A percentile compares a stretch with the other conserved stretches of the same genome.
Evolutionary conservation across 2,888 invertebrate species (phyloP).

Genomic region (Tenthredo scrophulariae): DNA sequence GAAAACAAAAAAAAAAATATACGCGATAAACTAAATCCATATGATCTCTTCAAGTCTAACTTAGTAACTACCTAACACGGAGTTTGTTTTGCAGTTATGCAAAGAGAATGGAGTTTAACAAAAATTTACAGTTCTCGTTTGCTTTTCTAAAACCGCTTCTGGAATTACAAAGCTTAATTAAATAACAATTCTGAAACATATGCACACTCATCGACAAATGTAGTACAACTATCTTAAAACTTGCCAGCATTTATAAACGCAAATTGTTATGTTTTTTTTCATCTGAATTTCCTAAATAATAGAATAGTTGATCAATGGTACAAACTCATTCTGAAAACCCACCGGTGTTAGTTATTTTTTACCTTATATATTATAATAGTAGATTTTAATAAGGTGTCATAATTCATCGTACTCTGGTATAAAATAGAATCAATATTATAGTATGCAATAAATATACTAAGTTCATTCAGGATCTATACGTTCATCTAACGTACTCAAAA

Average conservation of each 20-base stretch:
- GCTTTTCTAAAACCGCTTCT: neutral
- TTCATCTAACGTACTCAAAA: constrained; percentile 9
- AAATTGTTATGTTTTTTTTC: constrained; percentile 12
- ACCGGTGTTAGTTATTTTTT: constrained; percentile 45
- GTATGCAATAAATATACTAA: constrained; percentile 33
- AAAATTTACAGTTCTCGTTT: neutral
- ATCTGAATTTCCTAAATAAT: constrained; percentile 12
- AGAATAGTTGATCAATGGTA: constrained; percentile 47
- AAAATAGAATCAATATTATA: constrained; percentile 3
- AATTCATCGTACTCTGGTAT: constrained; percentile 2
- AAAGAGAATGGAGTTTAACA: constrained; percentile 11
- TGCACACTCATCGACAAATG: neutral
- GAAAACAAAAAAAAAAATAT: constrained; percentile 55
- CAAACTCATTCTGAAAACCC: constrained; percentile 43
- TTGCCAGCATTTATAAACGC: constrained; percentile 31
- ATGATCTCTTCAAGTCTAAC: neutral
- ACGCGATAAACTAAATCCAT: neutral
- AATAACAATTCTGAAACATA: neutral
- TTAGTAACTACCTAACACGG: constrained; percentile 15
- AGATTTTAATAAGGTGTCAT: constrained; percentile 18
- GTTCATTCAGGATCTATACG: constrained; percentile 27
- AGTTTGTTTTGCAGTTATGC: neutral
- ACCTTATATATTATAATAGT: constrained; percentile 10
- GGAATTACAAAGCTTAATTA: constrained; percentile 1
- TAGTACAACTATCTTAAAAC: neutral